Conservation (phyloP, 2,888 invertebrate genomes). For the Caenorhabditis sulstoni region DNA sequence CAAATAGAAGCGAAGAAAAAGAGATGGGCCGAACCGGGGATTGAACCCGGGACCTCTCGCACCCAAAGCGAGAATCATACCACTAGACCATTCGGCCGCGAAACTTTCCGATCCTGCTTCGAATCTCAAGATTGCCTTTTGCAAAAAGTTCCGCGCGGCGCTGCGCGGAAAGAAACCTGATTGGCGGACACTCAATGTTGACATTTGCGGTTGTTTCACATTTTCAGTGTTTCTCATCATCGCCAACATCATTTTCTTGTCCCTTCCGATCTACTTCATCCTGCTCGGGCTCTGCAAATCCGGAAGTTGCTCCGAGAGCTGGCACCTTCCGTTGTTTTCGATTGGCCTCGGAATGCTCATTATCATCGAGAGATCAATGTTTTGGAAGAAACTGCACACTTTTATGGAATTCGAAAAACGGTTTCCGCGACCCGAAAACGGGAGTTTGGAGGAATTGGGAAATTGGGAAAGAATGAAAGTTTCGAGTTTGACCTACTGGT, state of each 20-base stretch:
- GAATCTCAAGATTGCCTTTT: no score
- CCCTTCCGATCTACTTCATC: background rate
- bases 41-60: constrained; percentile 81
- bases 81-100: constrained; percentile 66
- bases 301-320: background rate
- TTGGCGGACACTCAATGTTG: no score
- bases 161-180: no score
- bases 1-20: background rate
- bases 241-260: background rate
- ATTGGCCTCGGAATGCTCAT: constrained; percentile 1
- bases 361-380: constrained; percentile 20
- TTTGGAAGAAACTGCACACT: background rate
- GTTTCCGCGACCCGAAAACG: background rate
- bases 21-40: constrained; percentile 54
- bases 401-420: background rate
- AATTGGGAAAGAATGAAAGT: background rate
- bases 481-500: background rate
- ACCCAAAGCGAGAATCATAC: constrained; percentile 81
- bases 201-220: no score
- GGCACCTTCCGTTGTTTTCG: background rate
- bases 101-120: no score
- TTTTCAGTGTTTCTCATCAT: background rate
- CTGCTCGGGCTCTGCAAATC: background rate
- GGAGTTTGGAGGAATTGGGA: background rate
- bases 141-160: no score